phyloP scores from a whole-genome alignment of 2,797 vertebrate species.

The Paratrypauchen microcephalus region DNA sequence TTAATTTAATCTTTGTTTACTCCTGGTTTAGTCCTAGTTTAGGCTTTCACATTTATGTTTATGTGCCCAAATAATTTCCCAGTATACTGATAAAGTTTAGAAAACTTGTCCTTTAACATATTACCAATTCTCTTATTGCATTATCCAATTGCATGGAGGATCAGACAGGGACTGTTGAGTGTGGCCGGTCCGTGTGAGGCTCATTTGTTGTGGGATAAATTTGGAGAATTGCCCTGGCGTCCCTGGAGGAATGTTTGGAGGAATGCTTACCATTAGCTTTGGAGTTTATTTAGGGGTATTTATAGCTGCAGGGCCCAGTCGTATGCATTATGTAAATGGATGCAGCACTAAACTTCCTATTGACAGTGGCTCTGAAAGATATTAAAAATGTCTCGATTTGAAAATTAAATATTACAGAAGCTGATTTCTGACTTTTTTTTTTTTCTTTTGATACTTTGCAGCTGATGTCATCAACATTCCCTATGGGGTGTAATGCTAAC shows the following conservation, averaged over 20 bases:
- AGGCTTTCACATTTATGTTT: too few relatives aligned
- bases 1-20: too few relatives aligned
- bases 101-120: background rate
- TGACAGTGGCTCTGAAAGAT: background rate
- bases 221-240: constrained; percentile 42
- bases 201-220: constrained; percentile 48
- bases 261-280: constrained; percentile 19
- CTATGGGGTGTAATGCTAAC: too few relatives aligned
- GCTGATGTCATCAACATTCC: too few relatives aligned
- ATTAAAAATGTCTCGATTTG: background rate
- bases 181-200: constrained; percentile 31
- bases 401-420: background rate
- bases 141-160: constrained; percentile 9
- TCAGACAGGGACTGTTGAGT: constrained; percentile 37
- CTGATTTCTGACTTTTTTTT: background rate
- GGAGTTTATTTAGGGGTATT: constrained; percentile 36
- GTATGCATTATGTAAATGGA: constrained; percentile 31
- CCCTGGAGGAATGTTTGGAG: constrained; percentile 34
- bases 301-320: constrained; percentile 13
- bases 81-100: too few relatives aligned
- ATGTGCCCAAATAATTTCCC: too few relatives aligned
- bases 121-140: background rate
- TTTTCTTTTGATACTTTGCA: too few relatives aligned
- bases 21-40: background rate
- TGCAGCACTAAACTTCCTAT: constrained; percentile 30